Evolutionary conservation across 2,888 invertebrate species (phyloP).

Genomic region (Erynnis tages): DNA sequence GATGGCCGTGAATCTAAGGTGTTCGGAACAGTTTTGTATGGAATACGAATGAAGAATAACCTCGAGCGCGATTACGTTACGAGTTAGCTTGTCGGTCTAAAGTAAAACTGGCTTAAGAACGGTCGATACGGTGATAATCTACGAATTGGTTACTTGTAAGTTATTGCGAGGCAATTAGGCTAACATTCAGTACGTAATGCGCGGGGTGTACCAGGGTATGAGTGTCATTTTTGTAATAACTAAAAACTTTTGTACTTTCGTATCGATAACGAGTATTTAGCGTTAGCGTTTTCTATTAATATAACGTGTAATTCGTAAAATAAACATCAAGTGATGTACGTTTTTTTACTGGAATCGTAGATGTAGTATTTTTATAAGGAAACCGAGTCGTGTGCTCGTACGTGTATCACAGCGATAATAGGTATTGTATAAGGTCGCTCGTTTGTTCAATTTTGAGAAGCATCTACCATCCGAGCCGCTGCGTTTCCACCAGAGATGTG

Average conservation of each 20-base stretch:
- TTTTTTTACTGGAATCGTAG: constrained; percentile 77
- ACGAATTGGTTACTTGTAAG: constrained; percentile 77
- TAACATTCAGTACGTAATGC: constrained; percentile 69
- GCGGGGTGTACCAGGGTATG: constrained; percentile 82
- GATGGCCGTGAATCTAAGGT: constrained; percentile 5
- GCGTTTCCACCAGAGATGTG: too few relatives aligned
- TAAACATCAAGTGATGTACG: constrained; percentile 70
- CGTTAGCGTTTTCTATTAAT: constrained; percentile 70
- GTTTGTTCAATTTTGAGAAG: constrained; percentile 55
- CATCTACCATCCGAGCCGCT: too few relatives aligned
- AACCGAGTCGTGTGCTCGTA: constrained; percentile 61
- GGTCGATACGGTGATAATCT: constrained; percentile 64
- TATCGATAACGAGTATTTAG: constrained; percentile 74
- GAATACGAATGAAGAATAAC: constrained; percentile 29
- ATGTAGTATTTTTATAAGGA: constrained; percentile 77
- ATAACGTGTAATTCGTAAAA: constrained; percentile 68
- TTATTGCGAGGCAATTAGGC: constrained; percentile 76
- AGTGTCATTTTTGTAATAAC: constrained; percentile 78
- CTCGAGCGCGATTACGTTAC: constrained; percentile 16
- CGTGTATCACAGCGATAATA: constrained; percentile 82
- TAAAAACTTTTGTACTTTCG: constrained; percentile 76
- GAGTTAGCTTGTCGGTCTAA: constrained; percentile 16
- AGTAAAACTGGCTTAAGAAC: constrained; percentile 26
- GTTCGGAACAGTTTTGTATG: constrained; percentile 9
- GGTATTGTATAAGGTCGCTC: constrained; percentile 60